Evolutionary conservation across 2,113 vertebrate genomes (phyloP).

Genomic region (Tachycineta bicolor): DNA sequence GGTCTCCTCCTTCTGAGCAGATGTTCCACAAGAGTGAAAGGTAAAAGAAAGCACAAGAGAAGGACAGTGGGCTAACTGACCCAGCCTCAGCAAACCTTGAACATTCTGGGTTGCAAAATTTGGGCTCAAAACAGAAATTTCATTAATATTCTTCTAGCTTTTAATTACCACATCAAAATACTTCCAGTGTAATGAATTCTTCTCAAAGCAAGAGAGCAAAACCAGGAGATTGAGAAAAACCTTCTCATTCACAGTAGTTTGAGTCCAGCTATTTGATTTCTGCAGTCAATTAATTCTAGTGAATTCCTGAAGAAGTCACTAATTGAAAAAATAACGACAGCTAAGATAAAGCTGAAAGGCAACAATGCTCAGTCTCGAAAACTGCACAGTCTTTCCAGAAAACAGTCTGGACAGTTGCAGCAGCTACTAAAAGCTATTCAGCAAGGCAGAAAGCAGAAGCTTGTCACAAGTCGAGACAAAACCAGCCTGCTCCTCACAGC

Average conservation of each 20-base stretch:
- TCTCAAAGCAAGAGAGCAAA: background rate
- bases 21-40: background rate
- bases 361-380: background rate
- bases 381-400: background rate
- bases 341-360: slow-evolving; percentile 22
- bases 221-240: slow-evolving; percentile 32
- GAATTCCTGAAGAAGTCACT: slow-evolving; percentile 39
- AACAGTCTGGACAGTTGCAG: background rate
- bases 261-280: slow-evolving; percentile 15
- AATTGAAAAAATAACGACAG: slow-evolving; percentile 2
- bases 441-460: slow-evolving; percentile 19
- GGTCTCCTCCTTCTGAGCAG: background rate
- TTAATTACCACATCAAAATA: background rate
- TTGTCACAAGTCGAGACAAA: background rate
- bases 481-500: background rate
- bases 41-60: background rate
- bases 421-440: background rate
- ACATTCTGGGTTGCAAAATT: background rate
- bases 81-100: background rate
- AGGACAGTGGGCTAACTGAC: background rate
- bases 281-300: slow-evolving; percentile 17
- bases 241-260: background rate
- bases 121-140: background rate
- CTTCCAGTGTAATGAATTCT: background rate
- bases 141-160: background rate